phyloP scores from a whole-genome alignment of 2,113 vertebrate species.

The Notiomystis cincta region DNA sequence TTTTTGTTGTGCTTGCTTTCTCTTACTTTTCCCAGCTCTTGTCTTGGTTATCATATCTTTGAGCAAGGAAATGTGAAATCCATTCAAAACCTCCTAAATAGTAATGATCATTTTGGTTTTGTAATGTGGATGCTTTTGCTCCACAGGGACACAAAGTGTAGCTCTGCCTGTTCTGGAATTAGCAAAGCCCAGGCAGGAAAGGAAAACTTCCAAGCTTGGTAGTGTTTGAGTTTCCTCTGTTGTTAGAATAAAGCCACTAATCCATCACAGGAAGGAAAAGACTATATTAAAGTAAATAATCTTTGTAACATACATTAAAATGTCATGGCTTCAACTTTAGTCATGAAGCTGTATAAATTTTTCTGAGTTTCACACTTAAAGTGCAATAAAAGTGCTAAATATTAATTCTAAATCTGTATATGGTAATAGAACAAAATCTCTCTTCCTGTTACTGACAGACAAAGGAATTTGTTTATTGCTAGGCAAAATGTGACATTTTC shows the following conservation, averaged over 20 bases:
- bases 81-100: not conserved
- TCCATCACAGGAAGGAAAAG: not conserved
- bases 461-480: not conserved
- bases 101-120: not conserved
- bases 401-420: not conserved
- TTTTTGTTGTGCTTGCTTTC: not conserved
- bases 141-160: not conserved
- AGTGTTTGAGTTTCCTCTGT: not conserved
- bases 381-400: not conserved
- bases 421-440: not conserved
- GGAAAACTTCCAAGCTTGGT: not conserved
- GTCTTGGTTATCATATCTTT: not conserved
- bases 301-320: not conserved
- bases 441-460: not conserved
- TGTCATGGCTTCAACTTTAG: not conserved
- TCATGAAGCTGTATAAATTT: not conserved
- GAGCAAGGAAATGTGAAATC: not conserved
- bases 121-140: not conserved
- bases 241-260: not conserved
- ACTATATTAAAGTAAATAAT: not conserved
- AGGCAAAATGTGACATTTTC: not conserved
- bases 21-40: not conserved
- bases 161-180: not conserved
- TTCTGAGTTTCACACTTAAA: not conserved
- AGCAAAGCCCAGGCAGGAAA: not conserved